phyloP scores from a whole-genome alignment of 1,140 invertebrate species.

The Daktulosphaira vitifoliae region DNA sequence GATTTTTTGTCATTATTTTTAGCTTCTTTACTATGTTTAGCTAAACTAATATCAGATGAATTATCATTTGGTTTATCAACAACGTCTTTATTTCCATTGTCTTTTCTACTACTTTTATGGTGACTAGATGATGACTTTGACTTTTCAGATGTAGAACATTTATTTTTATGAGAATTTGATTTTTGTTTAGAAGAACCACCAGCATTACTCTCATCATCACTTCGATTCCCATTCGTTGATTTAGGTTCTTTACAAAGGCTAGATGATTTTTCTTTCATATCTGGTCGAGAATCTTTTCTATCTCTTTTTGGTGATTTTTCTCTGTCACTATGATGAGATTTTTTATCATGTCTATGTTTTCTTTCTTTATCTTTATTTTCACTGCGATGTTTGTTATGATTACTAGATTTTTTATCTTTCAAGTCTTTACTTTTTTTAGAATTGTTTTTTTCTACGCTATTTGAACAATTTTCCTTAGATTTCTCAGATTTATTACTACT shows the following conservation, averaged over 20 bases:
- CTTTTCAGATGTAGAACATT: slow-evolving; percentile 17
- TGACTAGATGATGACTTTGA: slow-evolving; percentile 11
- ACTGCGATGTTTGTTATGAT: background rate
- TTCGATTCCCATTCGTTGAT: slow-evolving; percentile 1
- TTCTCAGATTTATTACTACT: background rate
- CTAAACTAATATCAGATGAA: background rate
- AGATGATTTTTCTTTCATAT: slow-evolving; percentile 14
- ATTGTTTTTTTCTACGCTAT: background rate
- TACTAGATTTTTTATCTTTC: slow-evolving; percentile 9
- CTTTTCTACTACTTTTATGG: slow-evolving; percentile 26
- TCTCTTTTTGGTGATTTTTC: slow-evolving; percentile 10
- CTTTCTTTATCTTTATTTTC: background rate
- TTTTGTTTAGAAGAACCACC: slow-evolving; percentile 11
- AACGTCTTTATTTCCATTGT: slow-evolving; percentile 21
- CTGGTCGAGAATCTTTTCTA: slow-evolving; percentile 1
- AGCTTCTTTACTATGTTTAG: background rate
- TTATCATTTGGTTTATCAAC: slow-evolving; percentile 16
- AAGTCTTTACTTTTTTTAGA: background rate
- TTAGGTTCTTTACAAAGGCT: slow-evolving; percentile 21
- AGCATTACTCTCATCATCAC: slow-evolving; percentile 21
- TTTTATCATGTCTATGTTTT: slow-evolving; percentile 6
- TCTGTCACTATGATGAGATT: background rate
- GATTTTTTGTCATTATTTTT: background rate
- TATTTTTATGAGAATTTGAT: slow-evolving; percentile 11
- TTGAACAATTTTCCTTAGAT: background rate